Conservation (phyloP, 2,888 invertebrate genomes). For the Limenitis camilla region DNA sequence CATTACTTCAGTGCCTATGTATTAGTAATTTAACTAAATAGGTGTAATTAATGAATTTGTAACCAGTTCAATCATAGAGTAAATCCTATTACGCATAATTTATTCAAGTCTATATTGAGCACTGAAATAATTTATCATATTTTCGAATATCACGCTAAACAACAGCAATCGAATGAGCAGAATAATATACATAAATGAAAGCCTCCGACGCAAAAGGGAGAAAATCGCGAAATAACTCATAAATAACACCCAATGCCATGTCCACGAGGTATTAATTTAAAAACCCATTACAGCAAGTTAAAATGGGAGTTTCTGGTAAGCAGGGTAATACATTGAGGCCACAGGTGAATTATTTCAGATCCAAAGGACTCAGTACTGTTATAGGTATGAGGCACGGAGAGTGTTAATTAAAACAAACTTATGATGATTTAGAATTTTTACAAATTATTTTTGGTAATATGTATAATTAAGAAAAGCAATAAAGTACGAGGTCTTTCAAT, state of each 20-base stretch:
- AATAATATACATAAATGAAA: constrained; percentile 10
- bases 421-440: too few relatives aligned
- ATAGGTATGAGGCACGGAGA: too few relatives aligned
- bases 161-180: neutral
- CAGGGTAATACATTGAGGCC: constrained; percentile 44
- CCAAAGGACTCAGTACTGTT: constrained; percentile 16
- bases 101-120: neutral
- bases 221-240: constrained; percentile 30
- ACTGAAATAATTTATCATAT: neutral
- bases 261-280: constrained; percentile 53
- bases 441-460: too few relatives aligned
- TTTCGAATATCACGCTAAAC: neutral
- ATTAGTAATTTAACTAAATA: too few relatives aligned
- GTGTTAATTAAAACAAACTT: too few relatives aligned
- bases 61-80: too few relatives aligned
- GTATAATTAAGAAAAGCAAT: too few relatives aligned
- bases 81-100: neutral
- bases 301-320: constrained; percentile 51
- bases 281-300: constrained; percentile 58
- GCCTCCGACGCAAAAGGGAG: neutral
- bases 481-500: too few relatives aligned
- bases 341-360: constrained; percentile 41
- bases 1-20: too few relatives aligned
- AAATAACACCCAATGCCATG: constrained; percentile 48
- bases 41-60: too few relatives aligned